Evolutionary conservation across 2,113 vertebrate genomes (phyloP), one percentile per base, ranked within the genome.

Genomic region (Cyanoramphus novaezelandiae): DNA sequence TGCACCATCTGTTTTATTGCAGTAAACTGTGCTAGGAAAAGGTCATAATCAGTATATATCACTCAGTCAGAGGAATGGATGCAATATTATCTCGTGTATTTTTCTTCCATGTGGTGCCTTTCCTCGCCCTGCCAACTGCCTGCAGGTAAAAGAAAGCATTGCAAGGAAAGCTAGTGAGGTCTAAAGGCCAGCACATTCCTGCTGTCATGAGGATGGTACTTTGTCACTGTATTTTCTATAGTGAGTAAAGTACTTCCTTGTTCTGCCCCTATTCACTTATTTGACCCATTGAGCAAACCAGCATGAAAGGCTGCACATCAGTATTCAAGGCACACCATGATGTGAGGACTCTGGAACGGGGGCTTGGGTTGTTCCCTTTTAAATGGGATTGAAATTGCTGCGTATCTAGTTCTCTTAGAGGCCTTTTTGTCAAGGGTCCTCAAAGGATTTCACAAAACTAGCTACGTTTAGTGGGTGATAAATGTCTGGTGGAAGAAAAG

Each of bases 1-100:
- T 33, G 35, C 47, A 81, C 88, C 76, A 68, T 90, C 90, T 93
- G 86, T 92, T 96, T 90, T 94, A 68, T 68, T 77, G 59, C 21
- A 70, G 90, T 53, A 50, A 91, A 43, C 17, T n/a, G 50, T 82
- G 20, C 82, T 90, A 70, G 75, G 46, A 53, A 94, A 90, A 93
- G 90, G 76, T 78, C 90, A 64, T 75, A 55, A 91, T 90, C 71
- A 35, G 27, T 92, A 47, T 64, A 64, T 83, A 39, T 55, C 68
- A 33, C 39, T 90, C 64, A 59, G 53, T 57, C 28, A 83, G 60
- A 77, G 85, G 75, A 81, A 74, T 9, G n/a, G 49, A 74, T 77
- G 50, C 67, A 63, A 7, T 86, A 35, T 93, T 27, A 83, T 67
- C 43, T 60, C 1, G 0, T 67, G 28, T 31, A 31, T 78, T 96